phyloP scores from a whole-genome alignment of 2,113 vertebrate species.

The Chaetodon auriga region DNA sequence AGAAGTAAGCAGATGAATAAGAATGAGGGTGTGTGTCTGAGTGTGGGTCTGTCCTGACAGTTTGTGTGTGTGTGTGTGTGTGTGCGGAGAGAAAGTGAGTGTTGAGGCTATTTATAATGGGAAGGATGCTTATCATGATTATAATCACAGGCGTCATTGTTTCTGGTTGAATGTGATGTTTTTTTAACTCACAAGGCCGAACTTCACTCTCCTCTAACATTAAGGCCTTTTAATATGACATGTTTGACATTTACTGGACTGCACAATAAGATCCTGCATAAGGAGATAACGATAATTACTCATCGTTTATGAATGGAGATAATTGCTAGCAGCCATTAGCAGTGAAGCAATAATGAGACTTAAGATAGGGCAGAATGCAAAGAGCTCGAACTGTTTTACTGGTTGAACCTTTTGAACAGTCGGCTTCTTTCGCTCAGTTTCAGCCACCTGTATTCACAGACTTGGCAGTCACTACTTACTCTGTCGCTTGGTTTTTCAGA shows the following conservation, averaged over 20 bases:
- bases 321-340: neutral
- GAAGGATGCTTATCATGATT: conserved; percentile 54
- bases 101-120: conserved; percentile 54
- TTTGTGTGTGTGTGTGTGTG: conserved; percentile 27
- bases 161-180: conserved; percentile 30
- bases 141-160: conserved; percentile 49
- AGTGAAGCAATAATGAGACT: neutral
- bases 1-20: conserved; percentile 75
- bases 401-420: neutral
- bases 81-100: neutral
- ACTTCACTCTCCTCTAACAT: neutral
- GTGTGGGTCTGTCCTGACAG: conserved; percentile 14
- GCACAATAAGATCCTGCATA: neutral
- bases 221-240: neutral
- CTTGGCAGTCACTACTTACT: neutral
- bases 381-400: neutral
- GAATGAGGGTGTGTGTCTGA: conserved; percentile 59
- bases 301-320: conserved; percentile 14
- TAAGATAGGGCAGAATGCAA: neutral
- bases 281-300: conserved; percentile 11
- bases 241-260: conserved; percentile 5
- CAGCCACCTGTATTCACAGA: neutral
- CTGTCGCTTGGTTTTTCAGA: neutral
- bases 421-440: neutral
- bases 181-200: neutral